Evolutionary conservation across 2,797 vertebrate species (phyloP).

Genomic region (Mormyrus hasselquistii): DNA sequence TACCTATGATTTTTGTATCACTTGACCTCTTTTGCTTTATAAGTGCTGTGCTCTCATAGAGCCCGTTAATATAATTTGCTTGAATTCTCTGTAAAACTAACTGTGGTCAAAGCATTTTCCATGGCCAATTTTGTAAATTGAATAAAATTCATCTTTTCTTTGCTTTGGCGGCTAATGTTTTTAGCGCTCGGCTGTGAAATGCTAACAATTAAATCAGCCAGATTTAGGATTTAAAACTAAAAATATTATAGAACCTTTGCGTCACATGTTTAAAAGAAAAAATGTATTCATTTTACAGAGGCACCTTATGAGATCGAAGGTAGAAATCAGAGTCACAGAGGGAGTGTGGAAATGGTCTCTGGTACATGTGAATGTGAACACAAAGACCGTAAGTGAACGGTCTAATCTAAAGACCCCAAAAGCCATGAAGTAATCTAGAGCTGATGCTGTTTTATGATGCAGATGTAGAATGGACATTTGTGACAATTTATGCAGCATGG

Average conservation of each 20-base stretch:
- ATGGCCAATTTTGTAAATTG: not conserved
- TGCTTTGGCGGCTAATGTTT: not conserved
- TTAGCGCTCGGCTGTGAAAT: not conserved
- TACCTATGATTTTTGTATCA: not conserved
- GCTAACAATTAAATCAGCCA: not conserved
- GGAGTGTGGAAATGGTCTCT: not conserved
- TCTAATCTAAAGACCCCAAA: conserved; percentile 13
- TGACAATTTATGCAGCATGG: conserved; percentile 23
- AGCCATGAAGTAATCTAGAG: conserved; percentile 20
- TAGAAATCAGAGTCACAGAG: not conserved
- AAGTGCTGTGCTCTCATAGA: not conserved
- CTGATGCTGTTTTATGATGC: conserved; percentile 17
- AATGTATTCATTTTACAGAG: not conserved
- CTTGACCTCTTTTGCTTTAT: not conserved
- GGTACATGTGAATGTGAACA: not conserved
- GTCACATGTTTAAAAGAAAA: not conserved
- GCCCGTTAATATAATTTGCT: not conserved
- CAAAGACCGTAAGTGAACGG: not conserved
- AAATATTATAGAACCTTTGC: not conserved
- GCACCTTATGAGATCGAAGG: not conserved
- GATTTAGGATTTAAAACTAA: not conserved
- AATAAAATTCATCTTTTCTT: not conserved
- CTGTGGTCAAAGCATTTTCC: not conserved
- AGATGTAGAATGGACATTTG: conserved; percentile 19
- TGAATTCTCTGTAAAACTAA: not conserved